Evolutionary conservation across 2,888 invertebrate genomes (phyloP), one percentile per base, ranked within the genome.

Genomic region (Rhamnusium bicolor): DNA sequence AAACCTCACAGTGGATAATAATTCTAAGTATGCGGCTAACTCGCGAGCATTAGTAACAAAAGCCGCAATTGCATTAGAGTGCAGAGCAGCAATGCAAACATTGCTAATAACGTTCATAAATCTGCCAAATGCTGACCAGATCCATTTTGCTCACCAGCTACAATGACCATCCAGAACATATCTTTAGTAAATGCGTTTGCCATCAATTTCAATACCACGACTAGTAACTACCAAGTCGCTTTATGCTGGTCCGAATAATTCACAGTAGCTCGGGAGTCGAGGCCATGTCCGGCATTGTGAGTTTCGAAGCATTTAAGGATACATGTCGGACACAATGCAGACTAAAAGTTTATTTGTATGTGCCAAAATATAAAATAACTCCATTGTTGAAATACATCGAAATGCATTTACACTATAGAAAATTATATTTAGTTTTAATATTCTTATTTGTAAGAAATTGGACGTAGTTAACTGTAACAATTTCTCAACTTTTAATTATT

Each of bases 51-150:
- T 82, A 81, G 81, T 81, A 82, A 83, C 84, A 82, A 83, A 81
- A 78, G 82, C 84, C 82, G 80, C 84, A 83, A 84, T 84, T 82
- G 83, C 84, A 84, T 84, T 81, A 79, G 81, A 67, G 67, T 67
- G 75, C 76, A 54, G 61, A 79, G 74, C 73, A 75, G 82, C 81
- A 81, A 81, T 81, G 83, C 82, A 77, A 81, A 81, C 82, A 80
- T 77, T 74, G 81, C 83, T 85, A 85, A 84, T 85, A 84, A 83
- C 82, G 81, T 71, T 74, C 82, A 81, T 84, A 84, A 84, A 84
- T 84, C 83, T 82, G 80, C 76, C 80, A 78, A 77, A 77, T 77
- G 79, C 81, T 82, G 83, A 81, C 82, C 84, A 79, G 79, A 82
- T 84, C 82, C 79, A 82, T 82, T 84, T 79, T 68, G 72, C 67